These are phyloP conservation scores for Leuciscus idus DNA, from an alignment of 2,113 vertebrate genomes.

Conservation along the genomic window DNA sequence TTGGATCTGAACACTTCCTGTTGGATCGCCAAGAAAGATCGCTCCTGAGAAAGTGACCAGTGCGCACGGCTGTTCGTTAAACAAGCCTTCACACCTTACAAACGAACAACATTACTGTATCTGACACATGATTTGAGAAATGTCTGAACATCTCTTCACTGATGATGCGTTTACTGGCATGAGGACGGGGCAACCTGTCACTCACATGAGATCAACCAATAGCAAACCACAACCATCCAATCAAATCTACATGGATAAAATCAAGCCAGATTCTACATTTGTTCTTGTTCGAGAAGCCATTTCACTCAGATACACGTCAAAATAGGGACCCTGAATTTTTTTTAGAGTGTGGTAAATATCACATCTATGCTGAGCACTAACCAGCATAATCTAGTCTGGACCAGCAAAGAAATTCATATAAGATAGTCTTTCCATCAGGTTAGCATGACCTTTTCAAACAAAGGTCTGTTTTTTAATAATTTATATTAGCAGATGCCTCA, in stretches of 20 bases:
- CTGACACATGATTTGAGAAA: not conserved
- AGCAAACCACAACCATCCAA: no score
- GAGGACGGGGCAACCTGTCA: no score
- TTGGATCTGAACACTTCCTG: constrained; percentile 10
- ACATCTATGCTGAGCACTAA: not conserved
- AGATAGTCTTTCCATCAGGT: not conserved
- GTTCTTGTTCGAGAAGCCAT: no score
- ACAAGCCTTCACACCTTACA: not conserved
- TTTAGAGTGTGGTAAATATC: not conserved
- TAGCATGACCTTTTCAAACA: constrained; percentile 25
- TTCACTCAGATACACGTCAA: no score
- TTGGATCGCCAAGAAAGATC: not conserved
- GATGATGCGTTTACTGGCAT: no score
- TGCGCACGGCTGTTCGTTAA: not conserved
- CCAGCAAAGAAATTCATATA: not conserved
- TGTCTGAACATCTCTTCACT: no score
- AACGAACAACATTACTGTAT: not conserved
- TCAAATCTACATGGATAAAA: no score
- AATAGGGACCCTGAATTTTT: not conserved
- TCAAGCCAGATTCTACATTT: no score
- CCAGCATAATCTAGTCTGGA: not conserved
- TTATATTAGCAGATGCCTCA: constrained; percentile 9
- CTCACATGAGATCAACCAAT: no score
- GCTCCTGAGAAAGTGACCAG: not conserved
- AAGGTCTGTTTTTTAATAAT: constrained; percentile 34